phyloP scores from a whole-genome alignment of 2,797 vertebrate species.

The Manis javanica region DNA sequence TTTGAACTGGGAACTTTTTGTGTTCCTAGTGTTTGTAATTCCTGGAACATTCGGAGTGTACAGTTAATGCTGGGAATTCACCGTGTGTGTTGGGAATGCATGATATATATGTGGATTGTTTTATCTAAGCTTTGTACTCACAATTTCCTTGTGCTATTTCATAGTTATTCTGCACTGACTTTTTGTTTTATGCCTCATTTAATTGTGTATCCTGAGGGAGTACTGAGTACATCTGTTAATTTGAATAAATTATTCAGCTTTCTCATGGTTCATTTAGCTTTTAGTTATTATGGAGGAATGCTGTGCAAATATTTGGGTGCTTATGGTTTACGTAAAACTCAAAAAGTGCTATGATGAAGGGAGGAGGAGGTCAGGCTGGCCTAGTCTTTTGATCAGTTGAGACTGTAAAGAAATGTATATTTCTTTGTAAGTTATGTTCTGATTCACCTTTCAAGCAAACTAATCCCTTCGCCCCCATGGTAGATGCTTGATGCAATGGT shows the following conservation, averaged over 20 bases:
- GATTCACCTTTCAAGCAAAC: slow-evolving; percentile 26
- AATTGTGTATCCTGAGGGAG: not conserved
- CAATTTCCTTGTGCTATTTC: not conserved
- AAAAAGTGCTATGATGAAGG: not conserved
- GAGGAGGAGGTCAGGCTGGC: not conserved
- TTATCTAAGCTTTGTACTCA: not conserved
- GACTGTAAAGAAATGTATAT: not conserved
- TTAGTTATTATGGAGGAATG: not conserved
- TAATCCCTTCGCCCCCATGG: not conserved
- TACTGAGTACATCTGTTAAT: not conserved
- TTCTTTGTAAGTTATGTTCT: slow-evolving; percentile 40
- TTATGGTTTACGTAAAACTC: slow-evolving; percentile 40
- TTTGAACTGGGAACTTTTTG: not conserved
- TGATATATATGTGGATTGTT: not conserved
- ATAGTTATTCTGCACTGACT: not conserved
- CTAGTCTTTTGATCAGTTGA: not conserved
- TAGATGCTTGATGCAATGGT: not conserved
- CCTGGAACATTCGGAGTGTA: not conserved
- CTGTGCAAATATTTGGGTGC: not conserved
- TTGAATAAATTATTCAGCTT: slow-evolving; percentile 12
- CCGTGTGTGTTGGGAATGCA: not conserved
- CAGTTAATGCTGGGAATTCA: not conserved
- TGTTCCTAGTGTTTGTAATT: slow-evolving; percentile 15
- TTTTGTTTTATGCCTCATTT: slow-evolving; percentile 11
- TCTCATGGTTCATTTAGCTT: not conserved